Conservation (phyloP, 2,113 vertebrate species). For the Colistium nudipinnis region DNA sequence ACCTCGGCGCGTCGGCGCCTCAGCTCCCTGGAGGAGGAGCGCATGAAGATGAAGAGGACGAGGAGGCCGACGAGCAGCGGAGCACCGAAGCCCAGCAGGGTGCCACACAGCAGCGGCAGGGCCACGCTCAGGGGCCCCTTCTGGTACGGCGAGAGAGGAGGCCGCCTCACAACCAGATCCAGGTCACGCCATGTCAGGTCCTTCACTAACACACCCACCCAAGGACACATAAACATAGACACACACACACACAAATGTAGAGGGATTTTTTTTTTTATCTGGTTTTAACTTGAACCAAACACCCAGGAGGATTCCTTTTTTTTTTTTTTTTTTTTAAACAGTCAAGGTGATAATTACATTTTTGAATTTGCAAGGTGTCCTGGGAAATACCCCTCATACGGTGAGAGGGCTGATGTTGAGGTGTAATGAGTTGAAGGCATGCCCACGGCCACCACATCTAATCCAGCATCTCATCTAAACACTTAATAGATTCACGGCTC, state of each 20-base stretch:
- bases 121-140: slow-evolving; percentile 72
- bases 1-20: too few species aligned
- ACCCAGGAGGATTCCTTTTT: slow-evolving; percentile 43
- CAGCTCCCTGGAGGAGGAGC: slow-evolving; percentile 34
- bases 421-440: slow-evolving; percentile 72
- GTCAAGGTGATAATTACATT: slow-evolving; percentile 78
- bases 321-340: too few species aligned
- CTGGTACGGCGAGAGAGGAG: slow-evolving; percentile 61
- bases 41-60: slow-evolving; percentile 36
- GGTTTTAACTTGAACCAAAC: slow-evolving; percentile 38
- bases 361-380: slow-evolving; percentile 59
- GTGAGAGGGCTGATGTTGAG: slow-evolving; percentile 64
- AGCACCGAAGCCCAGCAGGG: slow-evolving; percentile 81
- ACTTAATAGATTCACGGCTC: slow-evolving; percentile 72
- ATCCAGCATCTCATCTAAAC: slow-evolving; percentile 71
- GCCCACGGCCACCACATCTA: slow-evolving; percentile 70
- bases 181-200: slow-evolving; percentile 69
- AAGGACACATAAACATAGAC: slow-evolving; percentile 23
- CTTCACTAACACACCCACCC: slow-evolving; percentile 53
- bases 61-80: slow-evolving; percentile 51
- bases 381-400: slow-evolving; percentile 64
- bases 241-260: slow-evolving; percentile 29
- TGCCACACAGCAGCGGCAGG: slow-evolving; percentile 74
- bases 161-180: slow-evolving; percentile 80
- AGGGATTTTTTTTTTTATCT: slow-evolving; percentile 35